A percentile compares a stretch with the other conserved stretches of the same genome.
Conservation (phyloP, 1,140 invertebrate genomes). For the Steinernema khuongi region DNA sequence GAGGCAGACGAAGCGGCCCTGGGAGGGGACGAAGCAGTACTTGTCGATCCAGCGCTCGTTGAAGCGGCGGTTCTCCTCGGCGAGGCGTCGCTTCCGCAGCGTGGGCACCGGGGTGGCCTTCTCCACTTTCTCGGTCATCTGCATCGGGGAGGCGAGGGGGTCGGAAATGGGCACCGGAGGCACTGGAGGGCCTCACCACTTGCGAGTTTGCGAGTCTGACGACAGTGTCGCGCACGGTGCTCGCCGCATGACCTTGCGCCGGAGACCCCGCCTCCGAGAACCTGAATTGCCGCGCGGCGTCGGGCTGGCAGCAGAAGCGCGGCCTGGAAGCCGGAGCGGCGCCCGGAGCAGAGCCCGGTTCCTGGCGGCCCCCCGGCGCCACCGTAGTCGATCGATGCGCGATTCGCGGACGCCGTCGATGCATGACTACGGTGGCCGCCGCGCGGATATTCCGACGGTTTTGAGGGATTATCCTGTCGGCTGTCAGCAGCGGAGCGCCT, state of each 20-base stretch:
- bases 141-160: neutral
- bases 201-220: neutral
- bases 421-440: neutral
- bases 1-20: conserved; percentile 4
- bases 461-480: conserved; percentile 7
- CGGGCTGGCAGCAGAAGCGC: neutral
- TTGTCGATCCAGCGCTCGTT: conserved; percentile 13
- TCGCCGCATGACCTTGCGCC: conserved; percentile 9
- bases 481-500: neutral
- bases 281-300: conserved; percentile 1
- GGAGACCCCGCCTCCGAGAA: neutral
- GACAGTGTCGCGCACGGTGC: neutral
- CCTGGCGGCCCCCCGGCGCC: neutral
- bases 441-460: neutral
- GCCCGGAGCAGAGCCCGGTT: neutral
- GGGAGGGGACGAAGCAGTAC: conserved; percentile 11
- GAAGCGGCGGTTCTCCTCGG: neutral
- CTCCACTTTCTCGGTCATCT: neutral
- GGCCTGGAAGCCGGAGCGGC: neutral
- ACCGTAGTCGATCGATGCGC: conserved; percentile 6
- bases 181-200: neutral
- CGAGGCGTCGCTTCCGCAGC: neutral
- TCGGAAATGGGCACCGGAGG: neutral
- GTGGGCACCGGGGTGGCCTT: neutral
- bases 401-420: neutral